Percentiles rank a stretch among this genome's conserved stretches.
These are phyloP conservation scores for Sinohyriopsis cumingii DNA, from an alignment of 2,888 invertebrate genomes.

Conservation along the genomic window DNA sequence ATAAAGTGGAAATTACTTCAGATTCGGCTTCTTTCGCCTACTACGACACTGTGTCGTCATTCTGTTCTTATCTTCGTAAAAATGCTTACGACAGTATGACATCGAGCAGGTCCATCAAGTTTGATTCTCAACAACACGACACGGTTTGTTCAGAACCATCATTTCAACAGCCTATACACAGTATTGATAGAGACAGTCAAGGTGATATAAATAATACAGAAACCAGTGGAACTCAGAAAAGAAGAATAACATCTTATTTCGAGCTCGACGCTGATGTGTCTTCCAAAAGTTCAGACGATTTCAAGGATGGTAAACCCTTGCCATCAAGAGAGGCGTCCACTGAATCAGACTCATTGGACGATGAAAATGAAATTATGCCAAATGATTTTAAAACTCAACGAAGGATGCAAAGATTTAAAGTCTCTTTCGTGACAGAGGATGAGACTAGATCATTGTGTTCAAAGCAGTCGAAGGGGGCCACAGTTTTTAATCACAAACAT, in stretches of 20 bases:
- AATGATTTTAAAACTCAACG: slow-evolving; percentile 4
- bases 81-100: slow-evolving; percentile 17
- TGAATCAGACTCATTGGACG: too few relatives aligned
- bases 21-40: slow-evolving; percentile 23
- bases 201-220: slow-evolving; percentile 2
- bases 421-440: slow-evolving; percentile 19
- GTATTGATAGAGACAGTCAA: background rate
- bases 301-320: too few relatives aligned
- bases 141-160: background rate
- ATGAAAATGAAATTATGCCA: background rate
- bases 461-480: background rate
- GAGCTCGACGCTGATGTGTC: background rate
- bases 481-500: background rate
- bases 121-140: slow-evolving; percentile 3
- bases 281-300: slow-evolving; percentile 1
- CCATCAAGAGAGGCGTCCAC: too few relatives aligned
- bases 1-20: slow-evolving; percentile 23
- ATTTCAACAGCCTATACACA: background rate
- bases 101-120: slow-evolving; percentile 10
- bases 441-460: background rate
- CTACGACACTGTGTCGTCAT: slow-evolving; percentile 35
- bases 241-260: background rate
- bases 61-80: slow-evolving; percentile 28
- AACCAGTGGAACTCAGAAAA: slow-evolving; percentile 1
- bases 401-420: slow-evolving; percentile 11